Evolutionary conservation across 1,140 invertebrate species (phyloP).

Genomic region (Pseudomyrmex concolor): DNA sequence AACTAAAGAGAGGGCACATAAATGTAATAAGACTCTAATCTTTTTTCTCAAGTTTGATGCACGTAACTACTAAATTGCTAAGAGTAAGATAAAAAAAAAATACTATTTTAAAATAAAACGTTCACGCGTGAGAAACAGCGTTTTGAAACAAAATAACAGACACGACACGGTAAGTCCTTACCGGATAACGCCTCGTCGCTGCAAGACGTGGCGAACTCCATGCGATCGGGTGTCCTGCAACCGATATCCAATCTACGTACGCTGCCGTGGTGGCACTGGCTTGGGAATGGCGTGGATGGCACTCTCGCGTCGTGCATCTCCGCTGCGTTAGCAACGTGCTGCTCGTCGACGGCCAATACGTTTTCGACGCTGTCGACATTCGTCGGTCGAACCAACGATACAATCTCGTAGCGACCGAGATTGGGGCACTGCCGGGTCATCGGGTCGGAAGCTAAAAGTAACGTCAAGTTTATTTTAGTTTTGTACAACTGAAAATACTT

Average conservation of each 20-base stretch:
- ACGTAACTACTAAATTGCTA: background rate
- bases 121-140: background rate
- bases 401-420: conserved; percentile 81
- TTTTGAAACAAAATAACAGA: conserved; percentile 2
- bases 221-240: conserved; percentile 80
- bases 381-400: conserved; percentile 76
- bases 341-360: conserved; percentile 60
- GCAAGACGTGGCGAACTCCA: conserved; percentile 82
- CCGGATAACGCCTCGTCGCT: conserved; percentile 80
- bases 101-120: background rate
- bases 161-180: conserved; percentile 64
- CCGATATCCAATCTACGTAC: conserved; percentile 80
- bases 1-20: background rate
- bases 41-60: background rate
- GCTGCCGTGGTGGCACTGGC: conserved; percentile 77
- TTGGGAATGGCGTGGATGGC: conserved; percentile 73
- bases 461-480: background rate
- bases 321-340: conserved; percentile 74
- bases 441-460: conserved; percentile 78
- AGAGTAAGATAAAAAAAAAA: background rate
- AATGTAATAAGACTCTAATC: background rate
- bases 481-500: background rate
- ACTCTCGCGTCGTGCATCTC: conserved; percentile 73
- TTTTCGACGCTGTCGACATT: conserved; percentile 58
- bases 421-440: conserved; percentile 80